These are phyloP conservation scores for Euzetes globulus DNA, from an alignment of 2,888 invertebrate genomes.

Conservation along the genomic window DNA sequence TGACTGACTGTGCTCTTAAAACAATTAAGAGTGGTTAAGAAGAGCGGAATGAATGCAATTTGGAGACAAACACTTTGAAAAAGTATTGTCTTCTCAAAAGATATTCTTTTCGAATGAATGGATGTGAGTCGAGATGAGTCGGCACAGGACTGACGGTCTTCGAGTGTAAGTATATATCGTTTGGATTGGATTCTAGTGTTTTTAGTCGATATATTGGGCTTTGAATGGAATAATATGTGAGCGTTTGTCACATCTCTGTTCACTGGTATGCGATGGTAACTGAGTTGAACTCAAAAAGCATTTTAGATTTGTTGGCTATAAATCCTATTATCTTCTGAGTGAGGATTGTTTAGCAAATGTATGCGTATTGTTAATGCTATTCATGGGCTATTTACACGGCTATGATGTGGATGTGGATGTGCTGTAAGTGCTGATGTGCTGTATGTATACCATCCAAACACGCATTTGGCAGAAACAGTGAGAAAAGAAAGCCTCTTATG, in stretches of 20 bases:
- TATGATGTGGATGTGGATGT: neutral
- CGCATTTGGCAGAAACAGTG: conserved; percentile 25
- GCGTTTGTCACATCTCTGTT: neutral
- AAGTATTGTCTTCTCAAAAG: neutral
- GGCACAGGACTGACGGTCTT: conserved; percentile 18
- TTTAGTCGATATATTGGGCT: conserved; percentile 14
- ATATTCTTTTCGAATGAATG: neutral
- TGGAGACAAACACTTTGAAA: neutral
- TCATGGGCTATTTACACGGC: conserved; percentile 30
- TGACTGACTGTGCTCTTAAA: neutral
- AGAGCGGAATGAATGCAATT: neutral
- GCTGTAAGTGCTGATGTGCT: neutral
- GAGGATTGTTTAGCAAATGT: conserved; percentile 25
- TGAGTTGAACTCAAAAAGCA: conserved; percentile 31
- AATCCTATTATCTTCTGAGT: conserved; percentile 31
- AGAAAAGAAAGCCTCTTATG: conserved; percentile 28
- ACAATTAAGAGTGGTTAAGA: neutral
- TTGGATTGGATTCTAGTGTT: neutral
- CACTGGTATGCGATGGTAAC: neutral
- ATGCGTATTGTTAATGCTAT: conserved; percentile 30
- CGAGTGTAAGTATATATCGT: conserved; percentile 13
- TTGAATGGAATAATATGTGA: neutral
- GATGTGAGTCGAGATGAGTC: neutral
- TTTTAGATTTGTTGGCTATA: conserved; percentile 32
- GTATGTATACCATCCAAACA: conserved; percentile 6